These are phyloP conservation scores for Euura saliciscinereae DNA, from an alignment of 1,140 invertebrate species.

Conservation along the genomic window DNA sequence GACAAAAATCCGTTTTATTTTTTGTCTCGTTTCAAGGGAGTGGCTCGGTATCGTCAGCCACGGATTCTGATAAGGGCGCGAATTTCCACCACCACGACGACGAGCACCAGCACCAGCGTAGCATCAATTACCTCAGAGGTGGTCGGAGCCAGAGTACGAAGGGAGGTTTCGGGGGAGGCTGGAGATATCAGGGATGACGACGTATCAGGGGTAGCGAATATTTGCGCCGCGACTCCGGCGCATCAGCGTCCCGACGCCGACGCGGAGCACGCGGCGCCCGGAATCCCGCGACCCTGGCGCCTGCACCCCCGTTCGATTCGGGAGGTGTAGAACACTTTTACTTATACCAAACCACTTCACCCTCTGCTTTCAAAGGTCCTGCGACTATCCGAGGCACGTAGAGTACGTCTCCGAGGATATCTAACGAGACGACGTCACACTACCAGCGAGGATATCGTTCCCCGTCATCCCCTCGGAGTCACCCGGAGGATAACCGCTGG, in stretches of 20 bases:
- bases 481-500: no score
- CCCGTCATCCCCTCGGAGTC: no score
- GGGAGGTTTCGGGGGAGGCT: conserved; percentile 5
- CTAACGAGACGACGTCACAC: no score
- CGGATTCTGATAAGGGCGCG: background rate
- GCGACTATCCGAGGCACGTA: background rate
- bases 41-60: no score
- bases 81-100: conserved; percentile 2
- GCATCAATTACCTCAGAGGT: background rate
- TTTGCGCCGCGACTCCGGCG: conserved; percentile 42
- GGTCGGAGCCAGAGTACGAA: background rate
- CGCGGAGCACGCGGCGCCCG: conserved; percentile 39
- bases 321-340: conserved; percentile 34
- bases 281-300: conserved; percentile 32
- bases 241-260: conserved; percentile 44
- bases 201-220: conserved; percentile 21
- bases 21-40: no score
- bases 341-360: conserved; percentile 27
- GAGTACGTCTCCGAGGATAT: no score
- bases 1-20: no score
- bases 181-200: background rate
- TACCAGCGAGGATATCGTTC: no score
- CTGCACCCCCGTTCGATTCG: conserved; percentile 5
- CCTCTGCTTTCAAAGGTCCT: conserved; percentile 24
- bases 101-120: background rate